Conservation (phyloP, 1,140 invertebrate genomes). For the Aphis craccivora region DNA sequence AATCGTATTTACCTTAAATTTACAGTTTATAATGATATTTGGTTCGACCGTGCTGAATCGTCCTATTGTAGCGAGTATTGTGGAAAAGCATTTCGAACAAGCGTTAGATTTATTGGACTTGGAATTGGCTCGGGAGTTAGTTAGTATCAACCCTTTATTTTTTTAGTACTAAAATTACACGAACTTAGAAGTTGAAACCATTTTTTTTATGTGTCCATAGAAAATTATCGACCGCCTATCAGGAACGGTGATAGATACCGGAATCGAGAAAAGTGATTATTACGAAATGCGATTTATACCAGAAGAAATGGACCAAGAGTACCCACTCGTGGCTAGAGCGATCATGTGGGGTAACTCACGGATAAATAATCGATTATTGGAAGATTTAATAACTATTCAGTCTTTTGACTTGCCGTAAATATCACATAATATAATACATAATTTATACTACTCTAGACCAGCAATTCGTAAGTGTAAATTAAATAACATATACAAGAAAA, state of each 20-base stretch:
- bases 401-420: slow-evolving; percentile 25
- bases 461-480: not conserved
- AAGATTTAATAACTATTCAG: not conserved
- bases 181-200: not conserved
- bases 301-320: slow-evolving; percentile 66
- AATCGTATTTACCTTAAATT: not conserved
- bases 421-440: not conserved
- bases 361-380: not conserved
- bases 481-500: no score
- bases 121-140: slow-evolving; percentile 17
- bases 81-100: slow-evolving; percentile 19
- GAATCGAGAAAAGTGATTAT: slow-evolving; percentile 67
- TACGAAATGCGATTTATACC: slow-evolving; percentile 63
- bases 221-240: slow-evolving; percentile 54
- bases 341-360: slow-evolving; percentile 16
- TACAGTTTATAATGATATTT: slow-evolving; percentile 53
- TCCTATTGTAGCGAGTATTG: not conserved
- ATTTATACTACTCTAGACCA: not conserved
- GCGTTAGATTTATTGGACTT: not conserved
- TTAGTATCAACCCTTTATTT: not conserved
- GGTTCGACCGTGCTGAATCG: slow-evolving; percentile 33
- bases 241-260: slow-evolving; percentile 69
- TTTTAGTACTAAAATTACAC: not conserved
- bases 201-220: not conserved
- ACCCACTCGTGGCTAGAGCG: slow-evolving; percentile 68